Evolutionary conservation across 2,888 invertebrate genomes (phyloP).

Genomic region (Lysandra bellargus): DNA sequence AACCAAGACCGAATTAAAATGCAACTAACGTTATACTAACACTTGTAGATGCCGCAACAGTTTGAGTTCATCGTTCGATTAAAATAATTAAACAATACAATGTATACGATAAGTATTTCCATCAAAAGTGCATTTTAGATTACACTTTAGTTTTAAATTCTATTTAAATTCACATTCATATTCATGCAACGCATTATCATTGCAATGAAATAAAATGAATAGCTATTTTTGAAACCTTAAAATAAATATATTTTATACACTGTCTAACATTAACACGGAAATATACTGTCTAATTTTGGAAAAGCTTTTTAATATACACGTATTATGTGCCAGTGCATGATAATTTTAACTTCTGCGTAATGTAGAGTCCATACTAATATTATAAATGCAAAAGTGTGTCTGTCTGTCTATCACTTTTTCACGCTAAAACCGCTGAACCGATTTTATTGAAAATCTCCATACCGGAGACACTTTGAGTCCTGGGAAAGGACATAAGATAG

Average conservation of each 20-base stretch:
- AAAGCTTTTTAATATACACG: background rate
- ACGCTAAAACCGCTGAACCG: too few relatives aligned
- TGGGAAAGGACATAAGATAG: too few relatives aligned
- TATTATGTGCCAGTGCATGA: background rate
- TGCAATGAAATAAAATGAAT: constrained; percentile 6
- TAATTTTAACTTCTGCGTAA: background rate
- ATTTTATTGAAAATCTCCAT: too few relatives aligned
- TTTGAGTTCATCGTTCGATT: constrained; percentile 52
- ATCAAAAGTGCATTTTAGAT: constrained; percentile 24
- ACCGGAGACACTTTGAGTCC: too few relatives aligned
- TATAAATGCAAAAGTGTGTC: too few relatives aligned
- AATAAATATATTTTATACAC: background rate
- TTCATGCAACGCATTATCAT: background rate
- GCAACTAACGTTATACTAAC: constrained; percentile 47
- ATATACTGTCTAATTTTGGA: background rate
- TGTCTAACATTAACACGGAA: background rate
- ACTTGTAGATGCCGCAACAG: background rate
- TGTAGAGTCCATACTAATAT: background rate
- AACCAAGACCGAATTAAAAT: constrained; percentile 46
- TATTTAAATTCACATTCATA: constrained; percentile 18
- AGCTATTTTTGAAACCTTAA: background rate
- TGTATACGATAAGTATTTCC: constrained; percentile 15
- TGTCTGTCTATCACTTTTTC: too few relatives aligned
- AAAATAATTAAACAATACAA: constrained; percentile 26
- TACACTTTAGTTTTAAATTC: constrained; percentile 24